Conservation (phyloP, 1,140 invertebrate genomes). For the Drosophila cardini region DNA sequence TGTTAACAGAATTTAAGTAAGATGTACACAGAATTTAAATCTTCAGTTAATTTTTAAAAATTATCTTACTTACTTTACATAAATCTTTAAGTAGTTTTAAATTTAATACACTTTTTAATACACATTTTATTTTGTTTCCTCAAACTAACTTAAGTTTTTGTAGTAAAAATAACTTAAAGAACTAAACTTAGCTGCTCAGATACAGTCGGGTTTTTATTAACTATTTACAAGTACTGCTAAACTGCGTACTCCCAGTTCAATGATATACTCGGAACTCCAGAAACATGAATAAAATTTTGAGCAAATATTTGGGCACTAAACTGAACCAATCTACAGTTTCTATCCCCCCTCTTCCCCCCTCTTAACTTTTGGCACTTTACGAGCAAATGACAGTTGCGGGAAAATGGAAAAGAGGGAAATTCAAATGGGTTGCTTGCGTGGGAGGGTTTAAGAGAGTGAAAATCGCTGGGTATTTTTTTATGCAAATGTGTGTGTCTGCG, state of each 20-base stretch:
- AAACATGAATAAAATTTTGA: slow-evolving; percentile 8
- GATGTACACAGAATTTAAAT: too few species aligned
- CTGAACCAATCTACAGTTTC: background rate
- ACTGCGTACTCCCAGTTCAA: background rate
- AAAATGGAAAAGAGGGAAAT: slow-evolving; percentile 1
- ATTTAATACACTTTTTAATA: too few species aligned
- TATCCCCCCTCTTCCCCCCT: too few species aligned
- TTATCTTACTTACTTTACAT: too few species aligned
- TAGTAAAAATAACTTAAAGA: too few species aligned
- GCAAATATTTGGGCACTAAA: slow-evolving; percentile 40
- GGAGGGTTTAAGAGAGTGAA: slow-evolving; percentile 4
- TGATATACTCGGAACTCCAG: background rate
- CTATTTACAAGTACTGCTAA: slow-evolving; percentile 2
- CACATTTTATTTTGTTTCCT: too few species aligned
- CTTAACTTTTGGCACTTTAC: slow-evolving; percentile 34
- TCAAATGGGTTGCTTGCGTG: background rate
- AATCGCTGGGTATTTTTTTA: slow-evolving; percentile 40
- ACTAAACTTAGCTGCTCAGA: background rate
- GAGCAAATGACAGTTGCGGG: slow-evolving; percentile 18
- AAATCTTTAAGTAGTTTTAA: too few species aligned
- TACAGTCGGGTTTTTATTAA: background rate
- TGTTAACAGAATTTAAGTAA: too few species aligned
- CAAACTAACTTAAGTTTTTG: too few species aligned
- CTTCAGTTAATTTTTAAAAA: too few species aligned
- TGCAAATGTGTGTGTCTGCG: slow-evolving; percentile 51